These are phyloP conservation scores for Nomada fucata DNA, from an alignment of 2,888 invertebrate genomes.

Conservation along the genomic window DNA sequence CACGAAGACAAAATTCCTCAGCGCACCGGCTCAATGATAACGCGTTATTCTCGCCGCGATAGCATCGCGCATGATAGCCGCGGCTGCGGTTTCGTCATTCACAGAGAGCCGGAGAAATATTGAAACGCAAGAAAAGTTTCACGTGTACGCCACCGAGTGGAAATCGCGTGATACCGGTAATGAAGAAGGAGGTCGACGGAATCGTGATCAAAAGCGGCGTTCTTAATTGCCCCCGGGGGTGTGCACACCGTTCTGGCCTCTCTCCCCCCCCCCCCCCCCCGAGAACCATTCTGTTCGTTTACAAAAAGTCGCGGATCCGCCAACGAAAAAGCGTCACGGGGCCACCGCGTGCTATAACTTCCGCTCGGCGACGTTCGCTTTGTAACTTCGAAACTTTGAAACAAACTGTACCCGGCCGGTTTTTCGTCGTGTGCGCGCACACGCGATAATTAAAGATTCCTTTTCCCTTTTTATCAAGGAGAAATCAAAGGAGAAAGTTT, in stretches of 20 bases:
- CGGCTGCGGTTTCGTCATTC: conserved; percentile 62
- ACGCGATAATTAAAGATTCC: conserved; percentile 17
- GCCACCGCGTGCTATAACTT: not conserved
- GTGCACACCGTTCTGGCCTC: conserved; percentile 22
- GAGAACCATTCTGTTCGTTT: conserved; percentile 19
- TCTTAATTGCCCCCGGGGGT: conserved; percentile 64
- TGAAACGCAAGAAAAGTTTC: conserved; percentile 56
- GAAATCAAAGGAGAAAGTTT: conserved; percentile 22
- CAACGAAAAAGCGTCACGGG: conserved; percentile 10
- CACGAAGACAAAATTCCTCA: conserved; percentile 52
- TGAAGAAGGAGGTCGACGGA: conserved; percentile 60
- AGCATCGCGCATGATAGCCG: conserved; percentile 64
- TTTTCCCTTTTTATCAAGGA: conserved; percentile 22
- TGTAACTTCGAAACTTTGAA: conserved; percentile 16
- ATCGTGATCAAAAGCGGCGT: conserved; percentile 62
- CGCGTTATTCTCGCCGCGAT: conserved; percentile 55
- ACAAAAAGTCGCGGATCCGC: conserved; percentile 8
- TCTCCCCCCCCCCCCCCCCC: conserved; percentile 23
- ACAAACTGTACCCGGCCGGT: not conserved
- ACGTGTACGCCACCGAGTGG: conserved; percentile 18
- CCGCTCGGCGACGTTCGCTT: not conserved
- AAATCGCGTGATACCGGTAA: conserved; percentile 64
- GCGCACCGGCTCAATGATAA: conserved; percentile 68
- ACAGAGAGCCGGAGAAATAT: conserved; percentile 36
- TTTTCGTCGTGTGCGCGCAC: not conserved